Conservation (phyloP, 2,797 vertebrate species). For the Falco cherrug region DNA sequence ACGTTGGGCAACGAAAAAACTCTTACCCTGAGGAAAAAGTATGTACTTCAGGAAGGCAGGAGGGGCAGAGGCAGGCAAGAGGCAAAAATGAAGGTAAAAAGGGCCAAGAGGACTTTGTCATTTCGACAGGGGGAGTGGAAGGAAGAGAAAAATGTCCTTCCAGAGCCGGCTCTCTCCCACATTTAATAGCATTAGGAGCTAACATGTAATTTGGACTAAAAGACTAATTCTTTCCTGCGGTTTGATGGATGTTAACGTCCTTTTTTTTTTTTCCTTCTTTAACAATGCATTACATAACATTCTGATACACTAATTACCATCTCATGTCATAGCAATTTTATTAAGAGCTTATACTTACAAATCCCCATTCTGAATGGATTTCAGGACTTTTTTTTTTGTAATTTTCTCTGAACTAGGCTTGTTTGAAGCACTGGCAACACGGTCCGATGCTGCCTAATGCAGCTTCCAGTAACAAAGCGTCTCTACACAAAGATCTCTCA, state of each 20-base stretch:
- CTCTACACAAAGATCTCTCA: neutral
- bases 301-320: slow-evolving; percentile 52
- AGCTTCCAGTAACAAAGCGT: slow-evolving; percentile 21
- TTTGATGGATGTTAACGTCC: slow-evolving; percentile 21
- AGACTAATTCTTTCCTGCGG: slow-evolving; percentile 12
- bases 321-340: slow-evolving; percentile 50
- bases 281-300: slow-evolving; percentile 62
- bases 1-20: neutral
- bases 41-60: neutral
- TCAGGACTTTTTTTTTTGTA: neutral
- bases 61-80: neutral
- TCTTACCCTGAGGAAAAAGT: neutral
- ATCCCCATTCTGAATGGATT: slow-evolving; percentile 20
- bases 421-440: neutral
- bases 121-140: neutral
- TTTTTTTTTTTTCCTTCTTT: neutral
- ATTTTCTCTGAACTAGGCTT: slow-evolving; percentile 26
- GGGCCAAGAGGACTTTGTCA: neutral
- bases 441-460: neutral
- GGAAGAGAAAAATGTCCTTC: neutral
- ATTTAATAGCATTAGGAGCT: slow-evolving; percentile 2
- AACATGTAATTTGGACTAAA: slow-evolving; percentile 26
- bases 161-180: neutral
- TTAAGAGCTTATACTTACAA: slow-evolving; percentile 51
- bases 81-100: neutral